Evolutionary conservation across 2,797 vertebrate genomes (phyloP), one percentile per base, ranked within the genome.

Genomic region (Loris lydekkerianus): DNA sequence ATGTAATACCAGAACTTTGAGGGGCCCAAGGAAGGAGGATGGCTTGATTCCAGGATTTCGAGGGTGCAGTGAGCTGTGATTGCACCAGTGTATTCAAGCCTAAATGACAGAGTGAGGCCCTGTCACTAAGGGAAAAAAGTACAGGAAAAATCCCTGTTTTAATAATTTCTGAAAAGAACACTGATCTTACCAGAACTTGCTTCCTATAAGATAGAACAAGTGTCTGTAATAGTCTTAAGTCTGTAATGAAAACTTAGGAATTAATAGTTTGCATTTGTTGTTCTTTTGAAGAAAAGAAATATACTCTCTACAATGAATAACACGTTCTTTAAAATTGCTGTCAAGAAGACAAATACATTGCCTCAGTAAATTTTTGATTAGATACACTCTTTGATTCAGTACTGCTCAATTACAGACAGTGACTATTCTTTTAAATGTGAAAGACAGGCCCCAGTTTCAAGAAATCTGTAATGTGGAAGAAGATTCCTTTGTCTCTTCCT

Each of bases 281-380:
- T 84, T 87, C 61, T 49, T 81, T 89, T 49, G 25, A 93, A 89
- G 83, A 21, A 76, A 82, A 91, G n/a, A 49, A 5, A 8, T 65
- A n/a, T 13, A 6, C 5, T 88, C 15, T 72, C 21, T 53, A 14
- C 21, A 9, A 31, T 69, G 69, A 91, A 13, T 81, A 77, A 34
- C 37, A 25, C 43, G 63, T 23, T 76, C 20, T 81, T 88, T 86
- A 86, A 72, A 70, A 43, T 20, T 4, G 27, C 5, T 49, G 40
- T 78, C 40, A 92, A 69, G 34, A 31, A 80, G 78, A 8, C 65
- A 37, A 31, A 29, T 83, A n/a, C n/a, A 27, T 65, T 34, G 29
- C 31, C 72, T 95, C 34, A n/a, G 81, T 87, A 25, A 49, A 58
- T 34, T 90, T 86, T 23, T 18, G 21, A 31, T 69, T 53, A 56